These are phyloP conservation scores for Hyperoplus lanceolatus DNA, from an alignment of 2,797 vertebrate species.

Conservation along the genomic window DNA sequence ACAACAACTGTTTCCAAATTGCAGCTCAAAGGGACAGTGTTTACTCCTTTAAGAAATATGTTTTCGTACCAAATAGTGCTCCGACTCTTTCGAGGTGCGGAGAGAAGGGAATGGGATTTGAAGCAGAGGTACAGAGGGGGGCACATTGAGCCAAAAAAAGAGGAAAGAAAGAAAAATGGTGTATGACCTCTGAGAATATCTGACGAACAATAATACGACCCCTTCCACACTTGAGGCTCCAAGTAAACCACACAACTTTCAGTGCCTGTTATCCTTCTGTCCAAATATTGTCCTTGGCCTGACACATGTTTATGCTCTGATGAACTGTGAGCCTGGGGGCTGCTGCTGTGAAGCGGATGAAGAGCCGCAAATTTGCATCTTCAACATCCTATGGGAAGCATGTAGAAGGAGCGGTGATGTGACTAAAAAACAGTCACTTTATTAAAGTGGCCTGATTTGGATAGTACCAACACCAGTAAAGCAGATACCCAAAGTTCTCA, in stretches of 20 bases:
- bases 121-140: not conserved
- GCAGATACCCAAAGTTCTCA: constrained; percentile 1
- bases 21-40: constrained; percentile 27
- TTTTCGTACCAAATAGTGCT: constrained; percentile 44
- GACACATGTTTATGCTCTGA: constrained; percentile 74
- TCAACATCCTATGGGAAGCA: constrained; percentile 61
- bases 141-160: constrained; percentile 5
- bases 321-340: constrained; percentile 60
- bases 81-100: constrained; percentile 16
- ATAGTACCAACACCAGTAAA: constrained; percentile 40
- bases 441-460: constrained; percentile 35
- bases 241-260: constrained; percentile 62
- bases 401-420: constrained; percentile 49
- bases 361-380: constrained; percentile 66
- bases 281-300: constrained; percentile 80
- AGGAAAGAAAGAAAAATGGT: constrained; percentile 8
- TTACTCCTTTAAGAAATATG: constrained; percentile 36
- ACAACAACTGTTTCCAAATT: constrained; percentile 23
- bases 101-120: constrained; percentile 18
- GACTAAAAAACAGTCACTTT: constrained; percentile 33
- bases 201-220: constrained; percentile 54
- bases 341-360: constrained; percentile 64
- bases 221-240: constrained; percentile 38
- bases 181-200: constrained; percentile 53
- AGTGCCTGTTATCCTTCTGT: constrained; percentile 62